These are phyloP conservation scores for Lepidurus packardi DNA, from an alignment of 1,140 invertebrate species.

Conservation along the genomic window DNA sequence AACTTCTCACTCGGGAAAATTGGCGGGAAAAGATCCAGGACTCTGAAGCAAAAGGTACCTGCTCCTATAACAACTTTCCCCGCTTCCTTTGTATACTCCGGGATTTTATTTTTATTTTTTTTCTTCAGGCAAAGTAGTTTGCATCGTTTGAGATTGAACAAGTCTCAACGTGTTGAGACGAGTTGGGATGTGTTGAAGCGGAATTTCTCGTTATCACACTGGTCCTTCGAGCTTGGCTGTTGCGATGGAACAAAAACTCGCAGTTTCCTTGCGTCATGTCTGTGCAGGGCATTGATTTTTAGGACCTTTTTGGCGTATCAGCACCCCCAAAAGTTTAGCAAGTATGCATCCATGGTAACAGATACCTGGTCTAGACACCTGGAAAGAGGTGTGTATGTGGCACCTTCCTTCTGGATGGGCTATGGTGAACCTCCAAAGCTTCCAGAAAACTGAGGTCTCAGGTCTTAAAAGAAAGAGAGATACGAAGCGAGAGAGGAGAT, in stretches of 20 bases:
- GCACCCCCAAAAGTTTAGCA: too few relatives aligned
- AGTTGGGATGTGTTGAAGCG: not conserved
- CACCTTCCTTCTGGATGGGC: not conserved
- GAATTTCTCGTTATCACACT: not conserved
- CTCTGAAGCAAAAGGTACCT: too few relatives aligned
- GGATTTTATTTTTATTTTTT: too few relatives aligned
- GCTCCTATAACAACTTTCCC: too few relatives aligned
- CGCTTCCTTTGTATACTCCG: too few relatives aligned
- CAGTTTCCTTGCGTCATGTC: not conserved
- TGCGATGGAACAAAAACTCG: too few relatives aligned
- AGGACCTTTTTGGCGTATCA: not conserved
- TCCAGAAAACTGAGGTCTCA: not conserved
- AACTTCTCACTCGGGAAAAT: not conserved
- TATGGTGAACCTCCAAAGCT: not conserved
- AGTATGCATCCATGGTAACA: not conserved
- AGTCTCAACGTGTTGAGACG: not conserved
- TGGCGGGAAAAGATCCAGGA: not conserved
- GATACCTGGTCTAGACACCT: not conserved
- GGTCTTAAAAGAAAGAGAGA: not conserved
- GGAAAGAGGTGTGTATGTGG: not conserved
- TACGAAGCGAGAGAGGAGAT: not conserved
- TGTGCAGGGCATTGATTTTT: slow-evolving; percentile 5
- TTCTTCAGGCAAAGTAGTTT: not conserved
- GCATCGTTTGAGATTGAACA: not conserved
- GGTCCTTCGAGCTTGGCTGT: too few relatives aligned